These are phyloP conservation scores for Mallotus villosus DNA, from an alignment of 2,797 vertebrate species.

Conservation along the genomic window DNA sequence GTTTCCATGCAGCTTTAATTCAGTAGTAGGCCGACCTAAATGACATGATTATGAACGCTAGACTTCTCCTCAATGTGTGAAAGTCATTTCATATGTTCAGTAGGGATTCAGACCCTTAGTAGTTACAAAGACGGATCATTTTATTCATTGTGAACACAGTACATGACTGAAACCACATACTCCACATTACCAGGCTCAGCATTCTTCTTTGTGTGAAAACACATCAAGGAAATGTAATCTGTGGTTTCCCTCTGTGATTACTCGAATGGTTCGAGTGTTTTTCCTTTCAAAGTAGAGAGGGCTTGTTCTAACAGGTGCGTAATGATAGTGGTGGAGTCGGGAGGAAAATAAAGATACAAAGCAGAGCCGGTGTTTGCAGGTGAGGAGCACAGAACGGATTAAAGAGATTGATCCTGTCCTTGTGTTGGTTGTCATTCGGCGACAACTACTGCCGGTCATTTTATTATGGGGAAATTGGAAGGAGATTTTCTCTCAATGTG, in stretches of 20 bases:
- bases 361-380: conserved; percentile 64
- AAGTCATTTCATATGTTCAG: neutral
- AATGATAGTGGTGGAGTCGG: conserved; percentile 57
- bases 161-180: neutral
- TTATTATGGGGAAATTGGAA: conserved; percentile 69
- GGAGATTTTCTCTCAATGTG: conserved; percentile 65
- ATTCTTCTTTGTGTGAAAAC: conserved; percentile 28
- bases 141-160: neutral
- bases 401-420: conserved; percentile 70
- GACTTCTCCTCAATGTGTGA: neutral
- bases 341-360: conserved; percentile 42
- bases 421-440: conserved; percentile 56
- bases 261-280: conserved; percentile 59
- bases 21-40: conserved; percentile 2
- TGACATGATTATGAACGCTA: conserved; percentile 4
- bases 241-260: conserved; percentile 28
- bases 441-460: conserved; percentile 61
- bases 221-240: conserved; percentile 31
- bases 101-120: too few relatives aligned
- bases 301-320: conserved; percentile 71
- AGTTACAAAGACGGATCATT: neutral
- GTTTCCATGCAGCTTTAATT: conserved; percentile 19
- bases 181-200: neutral
- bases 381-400: conserved; percentile 67
- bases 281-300: conserved; percentile 44